A percentile compares a stretch with the other conserved stretches of the same genome.
phyloP scores from a whole-genome alignment of 2,888 invertebrate genomes.

The Mechanitis messenoides region DNA sequence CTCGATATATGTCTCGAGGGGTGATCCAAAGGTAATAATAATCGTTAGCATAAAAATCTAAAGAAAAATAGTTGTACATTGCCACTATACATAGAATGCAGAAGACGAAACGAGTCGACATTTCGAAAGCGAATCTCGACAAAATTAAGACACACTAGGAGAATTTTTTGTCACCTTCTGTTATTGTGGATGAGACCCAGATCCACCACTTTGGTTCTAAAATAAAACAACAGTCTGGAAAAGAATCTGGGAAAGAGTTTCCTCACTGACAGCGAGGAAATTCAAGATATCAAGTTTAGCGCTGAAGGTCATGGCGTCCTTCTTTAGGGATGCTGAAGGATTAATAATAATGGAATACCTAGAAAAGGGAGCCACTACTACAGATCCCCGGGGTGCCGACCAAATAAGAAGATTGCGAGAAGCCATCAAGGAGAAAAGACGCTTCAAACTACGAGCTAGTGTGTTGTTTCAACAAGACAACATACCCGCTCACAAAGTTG shows the following conservation, averaged over 20 bases:
- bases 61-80: too few species aligned
- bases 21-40: too few species aligned
- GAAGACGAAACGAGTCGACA: constrained; percentile 28
- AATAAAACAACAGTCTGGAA: constrained; percentile 20
- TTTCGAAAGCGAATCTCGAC: constrained; percentile 16
- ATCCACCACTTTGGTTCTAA: constrained; percentile 27
- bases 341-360: constrained; percentile 21
- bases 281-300: constrained; percentile 23
- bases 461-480: constrained; percentile 25
- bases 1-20: too few species aligned
- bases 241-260: constrained; percentile 25
- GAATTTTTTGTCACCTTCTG: constrained; percentile 25
- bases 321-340: constrained; percentile 23
- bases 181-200: constrained; percentile 29
- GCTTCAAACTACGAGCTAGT: constrained; percentile 20
- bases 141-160: constrained; percentile 20
- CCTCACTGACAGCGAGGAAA: constrained; percentile 25
- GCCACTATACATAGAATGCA: neutral
- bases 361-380: constrained; percentile 19
- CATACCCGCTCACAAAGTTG: constrained; percentile 28
- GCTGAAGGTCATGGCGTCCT: constrained; percentile 24
- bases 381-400: neutral
- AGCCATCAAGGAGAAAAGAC: constrained; percentile 21
- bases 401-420: constrained; percentile 20
- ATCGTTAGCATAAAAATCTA: too few species aligned